These are phyloP conservation scores for Baronia brevicornis DNA, from an alignment of 2,888 invertebrate genomes.

Conservation along the genomic window DNA sequence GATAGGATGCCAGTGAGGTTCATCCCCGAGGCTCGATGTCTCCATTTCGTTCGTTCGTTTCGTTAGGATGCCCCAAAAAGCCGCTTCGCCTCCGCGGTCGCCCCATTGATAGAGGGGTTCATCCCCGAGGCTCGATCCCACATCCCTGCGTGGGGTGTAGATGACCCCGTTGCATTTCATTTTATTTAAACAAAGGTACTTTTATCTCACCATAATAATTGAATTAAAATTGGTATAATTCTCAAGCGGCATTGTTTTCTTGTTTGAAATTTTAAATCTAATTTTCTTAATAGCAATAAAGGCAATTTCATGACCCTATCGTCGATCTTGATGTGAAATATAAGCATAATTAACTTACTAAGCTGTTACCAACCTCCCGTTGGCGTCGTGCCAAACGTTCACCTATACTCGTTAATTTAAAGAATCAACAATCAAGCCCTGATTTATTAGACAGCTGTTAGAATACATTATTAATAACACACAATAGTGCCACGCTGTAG, in stretches of 20 bases:
- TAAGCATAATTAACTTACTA: slow-evolving; percentile 25
- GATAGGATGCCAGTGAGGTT: too few species aligned
- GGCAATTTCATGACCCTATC: slow-evolving; percentile 21
- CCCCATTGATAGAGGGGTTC: too few species aligned
- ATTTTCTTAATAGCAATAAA: slow-evolving; percentile 17
- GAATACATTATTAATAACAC: slow-evolving; percentile 4
- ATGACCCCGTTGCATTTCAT: too few species aligned
- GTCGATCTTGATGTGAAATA: slow-evolving; percentile 22
- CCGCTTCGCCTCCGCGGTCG: too few species aligned
- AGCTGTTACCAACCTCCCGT: slow-evolving; percentile 23
- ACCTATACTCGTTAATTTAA: slow-evolving; percentile 18
- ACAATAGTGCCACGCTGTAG: too few species aligned
- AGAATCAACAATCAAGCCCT: slow-evolving; percentile 24
- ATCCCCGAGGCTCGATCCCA: too few species aligned
- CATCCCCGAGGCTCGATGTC: too few species aligned
- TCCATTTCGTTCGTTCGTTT: too few species aligned
- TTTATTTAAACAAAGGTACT: too few species aligned
- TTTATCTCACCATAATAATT: too few species aligned
- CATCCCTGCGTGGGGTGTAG: too few species aligned
- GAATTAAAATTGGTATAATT: not conserved
- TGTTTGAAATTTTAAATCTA: slow-evolving; percentile 11
- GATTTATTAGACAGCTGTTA: slow-evolving; percentile 11
- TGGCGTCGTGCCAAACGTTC: slow-evolving; percentile 23
- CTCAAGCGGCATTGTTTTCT: slow-evolving; percentile 8
- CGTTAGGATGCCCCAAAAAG: too few species aligned